A percentile compares a stretch with the other conserved stretches of the same genome.
Conservation (phyloP, 2,113 vertebrate species). For the Megaceryle maxima region DNA sequence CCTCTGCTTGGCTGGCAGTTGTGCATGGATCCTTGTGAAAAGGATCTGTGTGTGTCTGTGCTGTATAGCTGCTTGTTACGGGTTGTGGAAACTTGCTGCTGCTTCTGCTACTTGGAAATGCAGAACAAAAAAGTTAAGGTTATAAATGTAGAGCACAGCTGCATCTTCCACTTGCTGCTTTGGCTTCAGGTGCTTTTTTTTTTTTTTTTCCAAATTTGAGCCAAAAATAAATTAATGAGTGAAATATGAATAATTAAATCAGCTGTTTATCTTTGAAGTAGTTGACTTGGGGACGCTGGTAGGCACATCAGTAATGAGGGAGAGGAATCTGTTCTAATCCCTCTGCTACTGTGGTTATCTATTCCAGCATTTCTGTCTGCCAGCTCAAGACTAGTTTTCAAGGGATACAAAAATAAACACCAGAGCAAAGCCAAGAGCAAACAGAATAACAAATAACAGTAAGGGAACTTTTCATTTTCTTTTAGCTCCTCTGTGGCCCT, state of each 20-base stretch:
- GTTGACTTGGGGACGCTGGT: not conserved
- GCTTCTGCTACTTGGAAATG: not conserved
- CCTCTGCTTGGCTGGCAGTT: not conserved
- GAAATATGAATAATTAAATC: slow-evolving; percentile 43
- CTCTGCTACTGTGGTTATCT: not conserved
- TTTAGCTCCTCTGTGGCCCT: not conserved
- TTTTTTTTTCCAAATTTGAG: not conserved
- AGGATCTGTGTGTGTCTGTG: not conserved
- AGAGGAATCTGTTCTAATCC: slow-evolving; percentile 2
- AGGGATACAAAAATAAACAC: slow-evolving; percentile 13
- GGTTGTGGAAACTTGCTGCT: not conserved
- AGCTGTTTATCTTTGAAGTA: slow-evolving; percentile 37
- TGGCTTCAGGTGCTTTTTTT: not conserved
- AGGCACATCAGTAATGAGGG: not conserved
- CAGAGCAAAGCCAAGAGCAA: slow-evolving; percentile 12
- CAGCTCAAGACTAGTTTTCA: not conserved
- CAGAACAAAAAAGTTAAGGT: not conserved
- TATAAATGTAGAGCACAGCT: slow-evolving; percentile 10
- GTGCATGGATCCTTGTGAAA: not conserved
- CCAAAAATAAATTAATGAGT: not conserved
- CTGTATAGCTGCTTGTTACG: not conserved
- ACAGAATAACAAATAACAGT: slow-evolving; percentile 10
- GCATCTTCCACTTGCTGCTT: not conserved
- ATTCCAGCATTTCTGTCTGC: slow-evolving; percentile 4
- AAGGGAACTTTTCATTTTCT: not conserved